These are phyloP conservation scores for Falco cherrug DNA, from an alignment of 2,797 vertebrate species.

Conservation along the genomic window DNA sequence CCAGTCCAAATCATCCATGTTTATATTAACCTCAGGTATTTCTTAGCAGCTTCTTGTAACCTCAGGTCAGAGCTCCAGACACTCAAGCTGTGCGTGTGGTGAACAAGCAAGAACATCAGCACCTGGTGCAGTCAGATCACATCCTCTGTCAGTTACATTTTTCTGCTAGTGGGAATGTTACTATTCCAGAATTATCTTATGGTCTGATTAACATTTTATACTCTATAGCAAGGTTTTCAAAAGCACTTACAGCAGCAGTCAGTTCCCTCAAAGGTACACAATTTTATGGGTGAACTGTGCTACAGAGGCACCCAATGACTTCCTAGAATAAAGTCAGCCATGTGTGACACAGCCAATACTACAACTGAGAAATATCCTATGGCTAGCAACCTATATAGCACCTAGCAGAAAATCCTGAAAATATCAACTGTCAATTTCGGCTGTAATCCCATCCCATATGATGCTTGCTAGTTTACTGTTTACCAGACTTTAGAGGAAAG, in stretches of 20 bases:
- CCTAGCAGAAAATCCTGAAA: not conserved
- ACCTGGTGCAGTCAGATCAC: too few relatives aligned
- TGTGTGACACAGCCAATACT: not conserved
- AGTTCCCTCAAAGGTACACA: not conserved
- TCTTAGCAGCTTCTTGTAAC: not conserved
- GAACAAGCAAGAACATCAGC: too few relatives aligned
- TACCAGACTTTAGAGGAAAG: not conserved
- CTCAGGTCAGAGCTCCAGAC: too few relatives aligned
- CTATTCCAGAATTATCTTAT: not conserved
- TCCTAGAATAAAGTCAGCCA: not conserved
- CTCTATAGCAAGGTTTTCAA: not conserved
- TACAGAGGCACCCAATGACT: not conserved
- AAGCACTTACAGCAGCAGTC: not conserved
- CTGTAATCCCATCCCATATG: not conserved
- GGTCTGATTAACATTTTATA: not conserved
- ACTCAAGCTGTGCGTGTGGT: too few relatives aligned
- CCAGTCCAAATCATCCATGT: too few relatives aligned
- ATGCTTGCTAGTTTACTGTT: not conserved
- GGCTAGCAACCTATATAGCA: not conserved
- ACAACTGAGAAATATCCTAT: not conserved
- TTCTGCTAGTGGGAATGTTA: accelerated
- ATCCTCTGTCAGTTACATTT: too few relatives aligned
- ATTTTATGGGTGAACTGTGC: not conserved
- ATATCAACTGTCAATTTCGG: not conserved
- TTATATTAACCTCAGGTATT: not conserved